A percentile compares a stretch with the other conserved stretches of the same genome.
Evolutionary conservation across 1,140 invertebrate genomes (phyloP).

Genomic region (Agrilus planipennis): DNA sequence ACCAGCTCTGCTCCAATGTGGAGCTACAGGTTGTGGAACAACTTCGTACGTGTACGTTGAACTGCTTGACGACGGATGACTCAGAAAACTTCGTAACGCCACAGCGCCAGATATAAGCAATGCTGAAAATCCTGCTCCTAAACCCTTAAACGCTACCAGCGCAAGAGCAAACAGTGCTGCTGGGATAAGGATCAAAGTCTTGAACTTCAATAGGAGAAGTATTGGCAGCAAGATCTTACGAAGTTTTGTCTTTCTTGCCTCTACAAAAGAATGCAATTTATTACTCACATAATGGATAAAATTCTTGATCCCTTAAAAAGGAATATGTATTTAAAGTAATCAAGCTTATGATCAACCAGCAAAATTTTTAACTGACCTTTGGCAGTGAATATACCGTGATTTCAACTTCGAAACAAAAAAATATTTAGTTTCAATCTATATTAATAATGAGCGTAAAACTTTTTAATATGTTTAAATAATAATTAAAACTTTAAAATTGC

Average conservation of each 20-base stretch:
- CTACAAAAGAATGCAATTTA: conserved; percentile 30
- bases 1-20: conserved; percentile 39
- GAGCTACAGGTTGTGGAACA: conserved; percentile 35
- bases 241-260: conserved; percentile 45
- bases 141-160: conserved; percentile 49
- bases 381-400: too few relatives aligned
- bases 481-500: too few relatives aligned
- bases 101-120: conserved; percentile 44
- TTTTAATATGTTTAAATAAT: too few relatives aligned
- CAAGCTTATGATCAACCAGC: conserved; percentile 2
- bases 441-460: too few relatives aligned
- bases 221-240: conserved; percentile 50
- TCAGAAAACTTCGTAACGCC: conserved; percentile 38
- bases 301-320: not conserved
- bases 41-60: conserved; percentile 38
- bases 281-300: too few relatives aligned
- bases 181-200: conserved; percentile 48
- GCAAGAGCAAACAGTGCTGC: conserved; percentile 46
- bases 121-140: conserved; percentile 49
- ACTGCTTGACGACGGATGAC: conserved; percentile 8
- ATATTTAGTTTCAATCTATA: too few relatives aligned
- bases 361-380: too few relatives aligned
- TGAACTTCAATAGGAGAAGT: conserved; percentile 48
- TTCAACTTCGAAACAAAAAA: too few relatives aligned
- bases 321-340: not conserved